Evolutionary conservation across 2,797 vertebrate genomes (phyloP), one percentile per base, ranked within the genome.

Genomic region (Manis javanica): DNA sequence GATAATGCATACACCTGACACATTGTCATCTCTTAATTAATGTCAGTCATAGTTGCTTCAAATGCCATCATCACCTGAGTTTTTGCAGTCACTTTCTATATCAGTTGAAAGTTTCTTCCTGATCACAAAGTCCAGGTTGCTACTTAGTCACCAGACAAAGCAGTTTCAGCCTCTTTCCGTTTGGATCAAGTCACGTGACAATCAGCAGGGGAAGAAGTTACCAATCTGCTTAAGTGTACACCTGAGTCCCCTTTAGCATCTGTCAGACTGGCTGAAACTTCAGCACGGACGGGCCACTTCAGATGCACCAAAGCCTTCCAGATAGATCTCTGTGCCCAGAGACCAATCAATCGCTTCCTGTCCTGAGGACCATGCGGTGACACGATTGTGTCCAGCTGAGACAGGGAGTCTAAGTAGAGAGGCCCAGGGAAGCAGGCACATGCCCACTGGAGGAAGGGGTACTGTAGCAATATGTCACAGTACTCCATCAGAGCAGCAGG

Each of bases 361-460:
- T 72, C 29, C 59, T 90, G 78, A 92, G 74, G 5, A 97, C 53
- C 87, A 91, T 95, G 95, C 88, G 84, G 96, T 96, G 96, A 96
- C 91, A 93, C 63, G 79, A 57, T 97, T 37, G 51, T 15, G 66
- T 82, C 96, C 92, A 90, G 82, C 75, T 93, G n/a, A n/a, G 24
- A 57, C 59, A 57, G 26, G 42, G 53, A 84, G 57, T 89, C 1
- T 49, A 53, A 13, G 23, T 1, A 39, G 53, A 95, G 21, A 24
- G 63, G 23, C 15, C 39, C 3, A 11, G 18, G 9, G 34, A 66
- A 92, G 55, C 18, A 14, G 14, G 19, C 3, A 23, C 5, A 16
- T 26, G 29, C 39, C 53, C 87, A 5, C 59, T 37, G 3, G 69
- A 21, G 4, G 37, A 37, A 46, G 53, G 37, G 5, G 0, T 34